These are phyloP conservation scores for Podarcis siculus DNA, from an alignment of 2,797 vertebrate genomes.

Conservation along the genomic window DNA sequence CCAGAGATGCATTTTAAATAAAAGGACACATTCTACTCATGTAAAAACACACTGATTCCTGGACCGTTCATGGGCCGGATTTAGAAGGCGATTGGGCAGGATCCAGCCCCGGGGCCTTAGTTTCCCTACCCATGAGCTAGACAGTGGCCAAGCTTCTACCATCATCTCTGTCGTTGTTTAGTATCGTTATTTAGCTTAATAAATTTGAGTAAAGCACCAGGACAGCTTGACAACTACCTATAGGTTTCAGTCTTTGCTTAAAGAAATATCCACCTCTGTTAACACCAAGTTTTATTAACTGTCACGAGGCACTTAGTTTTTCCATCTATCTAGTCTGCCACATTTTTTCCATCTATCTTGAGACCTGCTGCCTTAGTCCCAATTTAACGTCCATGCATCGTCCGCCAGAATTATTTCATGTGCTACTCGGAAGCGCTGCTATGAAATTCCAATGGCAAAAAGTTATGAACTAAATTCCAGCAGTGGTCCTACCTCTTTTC, in stretches of 20 bases:
- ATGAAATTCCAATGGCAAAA: neutral
- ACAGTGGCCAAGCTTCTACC: neutral
- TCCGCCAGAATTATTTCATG: neutral
- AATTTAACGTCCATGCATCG: neutral
- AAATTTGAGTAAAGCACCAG: neutral
- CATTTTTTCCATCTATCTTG: neutral
- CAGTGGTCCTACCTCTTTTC: neutral
- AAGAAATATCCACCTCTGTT: neutral
- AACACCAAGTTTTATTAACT: neutral
- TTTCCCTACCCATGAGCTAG: fast-evolving
- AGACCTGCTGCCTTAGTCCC: too few species aligned
- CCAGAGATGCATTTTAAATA: too few species aligned
- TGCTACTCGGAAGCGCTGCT: neutral
- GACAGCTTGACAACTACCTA: neutral
- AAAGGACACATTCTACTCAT: too few species aligned
- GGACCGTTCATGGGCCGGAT: too few species aligned
- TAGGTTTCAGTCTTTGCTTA: neutral
- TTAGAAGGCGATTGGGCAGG: too few species aligned
- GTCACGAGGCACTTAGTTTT: neutral
- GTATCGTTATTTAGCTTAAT: neutral
- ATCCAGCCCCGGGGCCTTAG: too few species aligned
- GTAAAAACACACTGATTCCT: too few species aligned
- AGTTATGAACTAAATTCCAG: neutral
- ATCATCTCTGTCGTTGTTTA: neutral
- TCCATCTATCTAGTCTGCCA: neutral